These are phyloP conservation scores for Zaprionus capensis DNA, from an alignment of 1,140 invertebrate species.

Conservation along the genomic window DNA sequence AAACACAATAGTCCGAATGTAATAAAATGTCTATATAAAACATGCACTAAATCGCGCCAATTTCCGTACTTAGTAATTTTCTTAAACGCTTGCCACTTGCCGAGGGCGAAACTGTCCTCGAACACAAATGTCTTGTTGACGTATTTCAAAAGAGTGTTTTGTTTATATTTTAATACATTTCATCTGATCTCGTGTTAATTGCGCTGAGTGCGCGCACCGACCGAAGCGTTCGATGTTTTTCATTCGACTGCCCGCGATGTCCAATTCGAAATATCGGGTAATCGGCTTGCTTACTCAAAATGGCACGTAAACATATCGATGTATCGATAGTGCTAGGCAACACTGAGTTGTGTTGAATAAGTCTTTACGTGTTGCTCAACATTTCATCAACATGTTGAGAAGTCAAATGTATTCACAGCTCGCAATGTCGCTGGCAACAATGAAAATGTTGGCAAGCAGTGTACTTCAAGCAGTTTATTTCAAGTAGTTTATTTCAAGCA, in stretches of 20 bases:
- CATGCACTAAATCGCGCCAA: constrained; percentile 10
- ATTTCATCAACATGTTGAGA: not conserved
- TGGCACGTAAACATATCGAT: constrained; percentile 33
- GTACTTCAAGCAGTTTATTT: too few species aligned
- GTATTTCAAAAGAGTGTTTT: constrained; percentile 57
- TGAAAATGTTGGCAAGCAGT: not conserved
- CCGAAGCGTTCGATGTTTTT: constrained; percentile 44
- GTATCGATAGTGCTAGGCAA: constrained; percentile 4
- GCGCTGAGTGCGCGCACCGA: constrained; percentile 40
- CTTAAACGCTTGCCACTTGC: constrained; percentile 23
- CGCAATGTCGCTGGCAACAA: not conserved
- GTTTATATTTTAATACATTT: constrained; percentile 36
- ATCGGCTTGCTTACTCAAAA: constrained; percentile 32
- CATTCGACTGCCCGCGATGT: constrained; percentile 42
- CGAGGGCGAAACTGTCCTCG: constrained; percentile 25
- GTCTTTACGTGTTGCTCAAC: constrained; percentile 5
- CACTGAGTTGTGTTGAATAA: constrained; percentile 6
- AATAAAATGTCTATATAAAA: constrained; percentile 17
- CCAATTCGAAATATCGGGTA: constrained; percentile 27
- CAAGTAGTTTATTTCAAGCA: too few species aligned
- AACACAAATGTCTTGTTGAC: constrained; percentile 48
- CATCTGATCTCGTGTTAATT: constrained; percentile 24
- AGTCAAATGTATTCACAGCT: not conserved
- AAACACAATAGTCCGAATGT: constrained; percentile 2
- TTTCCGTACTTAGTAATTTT: constrained; percentile 12